Conservation (phyloP, 2,113 vertebrate genomes). For the Hydrolagus affinis region DNA sequence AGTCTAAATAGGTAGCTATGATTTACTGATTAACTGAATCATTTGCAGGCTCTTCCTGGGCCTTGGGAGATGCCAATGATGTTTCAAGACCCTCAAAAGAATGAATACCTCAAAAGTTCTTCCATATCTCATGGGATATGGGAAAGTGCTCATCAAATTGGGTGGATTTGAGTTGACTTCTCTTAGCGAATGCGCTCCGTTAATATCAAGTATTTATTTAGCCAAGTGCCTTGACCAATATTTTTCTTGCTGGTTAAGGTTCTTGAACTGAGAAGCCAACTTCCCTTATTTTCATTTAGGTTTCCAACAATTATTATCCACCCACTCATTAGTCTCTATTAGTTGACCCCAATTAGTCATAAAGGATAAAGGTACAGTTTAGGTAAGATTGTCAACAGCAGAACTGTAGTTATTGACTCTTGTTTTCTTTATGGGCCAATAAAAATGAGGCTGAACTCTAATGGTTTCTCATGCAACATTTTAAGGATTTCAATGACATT, state of each 20-base stretch:
- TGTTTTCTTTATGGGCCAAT: background rate
- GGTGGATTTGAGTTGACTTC: too few species aligned
- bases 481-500: background rate
- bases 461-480: background rate
- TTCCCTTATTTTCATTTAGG: too few species aligned
- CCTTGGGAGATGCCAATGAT: too few species aligned
- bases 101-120: too few species aligned
- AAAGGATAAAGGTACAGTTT: background rate
- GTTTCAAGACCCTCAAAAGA: too few species aligned
- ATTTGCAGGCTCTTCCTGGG: too few species aligned
- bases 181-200: too few species aligned
- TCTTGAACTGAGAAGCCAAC: background rate
- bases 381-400: background rate
- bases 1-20: too few species aligned
- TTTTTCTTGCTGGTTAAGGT: background rate
- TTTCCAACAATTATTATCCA: background rate
- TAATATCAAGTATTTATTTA: background rate
- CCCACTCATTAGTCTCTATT: background rate
- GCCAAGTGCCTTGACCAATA: background rate
- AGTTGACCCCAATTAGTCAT: background rate
- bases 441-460: conserved; percentile 4
- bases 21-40: too few species aligned
- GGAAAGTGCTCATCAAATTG: too few species aligned
- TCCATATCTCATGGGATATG: too few species aligned
- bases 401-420: background rate